Evolutionary conservation across 2,797 vertebrate genomes (phyloP), one percentile per base, ranked within the genome.

Genomic region (Danio kyathit): DNA sequence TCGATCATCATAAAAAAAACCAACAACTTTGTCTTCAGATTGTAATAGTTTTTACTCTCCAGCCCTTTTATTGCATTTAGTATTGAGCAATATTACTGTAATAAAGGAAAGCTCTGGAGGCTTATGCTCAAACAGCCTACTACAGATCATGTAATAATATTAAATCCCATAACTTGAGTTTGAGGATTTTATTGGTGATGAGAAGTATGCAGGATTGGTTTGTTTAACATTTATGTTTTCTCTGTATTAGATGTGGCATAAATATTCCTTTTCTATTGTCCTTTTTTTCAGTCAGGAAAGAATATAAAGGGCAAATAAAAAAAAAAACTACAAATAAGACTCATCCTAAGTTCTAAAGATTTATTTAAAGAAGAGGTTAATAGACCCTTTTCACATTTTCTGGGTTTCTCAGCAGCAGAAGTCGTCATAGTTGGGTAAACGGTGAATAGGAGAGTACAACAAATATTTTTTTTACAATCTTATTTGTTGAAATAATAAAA

Each of bases 121-220:
- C 60, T 40, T 48, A 5, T 21, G 41, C 81, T 81, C 5, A 82
- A 86, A 81, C 86, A 74, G 84, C 86, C 79, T 72, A 82, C 14
- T 76, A 87, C 79, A 81, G 82, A 85, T 84, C 83, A 81, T 85
- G 87, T 87, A 38, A 60, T 48, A n/a, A 49, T 59, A 59, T 61
- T 61, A 52, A 16, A 61, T 64, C 57, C 61, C 49, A 19, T 64
- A 67, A 57, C 64, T 60, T 70, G 40, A 4, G 12, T 48, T 76
- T 90, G 88, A 88, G 87, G 87, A 89, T 88, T 88, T 87, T 64
- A 70, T 80, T 76, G 38, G 56, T 89, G 88, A 90, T 88, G 87
- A 84, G 73, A 63, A 2, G 71, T 87, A 83, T 83, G 79, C 61
- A 86, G 56, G 85, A 76, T 72, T 80, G 56, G 69, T 51, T 11